phyloP scores from a whole-genome alignment of 53 echinoderm and acorn worm species.

The Echinometra lucunter region DNA sequence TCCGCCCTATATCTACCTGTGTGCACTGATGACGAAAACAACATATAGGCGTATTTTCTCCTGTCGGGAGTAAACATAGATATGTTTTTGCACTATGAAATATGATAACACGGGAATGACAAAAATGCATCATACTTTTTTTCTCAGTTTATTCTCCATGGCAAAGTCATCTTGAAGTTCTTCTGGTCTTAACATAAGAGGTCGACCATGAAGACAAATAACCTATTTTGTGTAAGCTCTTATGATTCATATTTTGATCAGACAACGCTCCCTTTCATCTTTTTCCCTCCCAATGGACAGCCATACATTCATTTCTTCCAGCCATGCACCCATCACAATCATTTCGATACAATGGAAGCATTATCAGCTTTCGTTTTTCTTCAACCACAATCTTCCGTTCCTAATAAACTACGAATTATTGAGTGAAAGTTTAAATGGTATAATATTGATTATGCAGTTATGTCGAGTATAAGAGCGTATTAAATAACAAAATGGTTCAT shows the following conservation, averaged over 20 bases:
- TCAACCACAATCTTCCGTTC: not conserved
- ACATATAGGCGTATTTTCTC: too few relatives aligned
- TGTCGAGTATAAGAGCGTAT: too few relatives aligned
- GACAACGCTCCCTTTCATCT: slow-evolving; percentile 6
- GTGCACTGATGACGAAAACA: too few relatives aligned
- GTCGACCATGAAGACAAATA: not conserved
- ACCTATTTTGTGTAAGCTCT: not conserved
- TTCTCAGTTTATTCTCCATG: not conserved
- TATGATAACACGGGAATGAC: not conserved
- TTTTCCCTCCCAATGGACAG: not conserved
- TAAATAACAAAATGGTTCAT: too few relatives aligned
- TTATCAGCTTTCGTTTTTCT: not conserved
- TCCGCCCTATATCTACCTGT: too few relatives aligned
- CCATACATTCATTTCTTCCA: not conserved
- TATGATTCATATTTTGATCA: not conserved
- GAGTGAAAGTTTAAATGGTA: too few relatives aligned
- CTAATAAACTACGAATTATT: too few relatives aligned
- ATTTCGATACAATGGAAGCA: not conserved
- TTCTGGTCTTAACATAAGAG: not conserved
- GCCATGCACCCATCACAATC: not conserved
- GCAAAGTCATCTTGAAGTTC: not conserved
- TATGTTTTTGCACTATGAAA: too few relatives aligned
- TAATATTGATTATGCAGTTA: too few relatives aligned
- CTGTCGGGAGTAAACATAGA: too few relatives aligned
- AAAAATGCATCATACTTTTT: not conserved